Evolutionary conservation across 2,797 vertebrate genomes (phyloP), one percentile per base, ranked within the genome.

Genomic region (Mormyrops boulengeri): DNA sequence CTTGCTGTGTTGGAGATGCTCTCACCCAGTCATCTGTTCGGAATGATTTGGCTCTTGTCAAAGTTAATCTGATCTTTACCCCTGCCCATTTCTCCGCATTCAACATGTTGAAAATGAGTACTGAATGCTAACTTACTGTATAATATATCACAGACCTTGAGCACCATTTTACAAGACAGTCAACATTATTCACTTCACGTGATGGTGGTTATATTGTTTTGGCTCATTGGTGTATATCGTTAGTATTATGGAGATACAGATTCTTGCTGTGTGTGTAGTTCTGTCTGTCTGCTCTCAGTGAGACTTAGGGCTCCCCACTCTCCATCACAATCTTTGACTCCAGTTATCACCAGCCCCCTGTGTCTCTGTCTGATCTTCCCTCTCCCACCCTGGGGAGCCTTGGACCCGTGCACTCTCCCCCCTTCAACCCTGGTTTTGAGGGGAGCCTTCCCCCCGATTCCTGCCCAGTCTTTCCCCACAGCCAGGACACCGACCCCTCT

Each of bases 251-350:
- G 6, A 60, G 57, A 60, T 60, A 22, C 57, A 66, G 22, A 66
- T 3, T 66, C 60, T 66, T 77, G 34, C 34, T 77, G 11, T 38
- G 34, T 77, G 34, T 77, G 30, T 77, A 14, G 11, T 77, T 41
- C 34, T 30, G 62, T 73, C 66, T 41, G 69, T 19, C 69, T 77
- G 14, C 12, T 77, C 34, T 38, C 34, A 99, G 97, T 94, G 98
- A 98, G 93, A 95, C 97, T 90, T 93, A 97, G 95, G 96, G 95
- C 95, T 96, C 96, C 94, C 95, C 97, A 93, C 94, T 97, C 90
- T 95, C 97, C 92, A 96, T 95, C 94, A 94, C 97, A 0, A 2
- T 92, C 90, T 96, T 97, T 91, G 97, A 97, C 90, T 95, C 97
- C 52, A 97, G 96, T 90, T 97, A 97, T 91, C 96, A 97, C 90